Percentiles rank a stretch among this genome's conserved stretches.
These are phyloP conservation scores for Oryzias celebensis DNA, from an alignment of 2,113 vertebrate genomes.

Conservation along the genomic window DNA sequence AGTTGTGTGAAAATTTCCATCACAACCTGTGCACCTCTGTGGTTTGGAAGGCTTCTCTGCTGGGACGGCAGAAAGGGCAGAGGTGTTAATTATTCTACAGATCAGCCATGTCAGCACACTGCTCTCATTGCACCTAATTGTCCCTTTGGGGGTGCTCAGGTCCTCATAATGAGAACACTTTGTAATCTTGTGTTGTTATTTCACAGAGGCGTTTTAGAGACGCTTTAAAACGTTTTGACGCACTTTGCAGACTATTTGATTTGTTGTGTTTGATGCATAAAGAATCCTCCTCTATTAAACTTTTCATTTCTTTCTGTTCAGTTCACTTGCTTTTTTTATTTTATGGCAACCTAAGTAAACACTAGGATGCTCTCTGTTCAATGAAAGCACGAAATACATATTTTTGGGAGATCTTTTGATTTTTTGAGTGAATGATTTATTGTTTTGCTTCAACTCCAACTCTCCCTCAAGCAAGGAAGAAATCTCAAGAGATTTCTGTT, in stretches of 20 bases:
- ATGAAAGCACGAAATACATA: too few species aligned
- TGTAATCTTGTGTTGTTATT: conserved; percentile 56
- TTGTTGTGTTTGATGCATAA: conserved; percentile 5
- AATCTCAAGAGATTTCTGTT: conserved; percentile 10
- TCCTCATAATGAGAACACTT: conserved; percentile 68
- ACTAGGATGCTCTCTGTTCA: too few species aligned
- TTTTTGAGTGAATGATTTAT: conserved; percentile 17
- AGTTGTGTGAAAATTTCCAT: conserved; percentile 45
- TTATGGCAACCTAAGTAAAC: too few species aligned
- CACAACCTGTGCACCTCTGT: conserved; percentile 35
- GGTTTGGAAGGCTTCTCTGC: conserved; percentile 51
- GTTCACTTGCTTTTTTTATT: too few species aligned
- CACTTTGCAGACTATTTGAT: conserved; percentile 1
- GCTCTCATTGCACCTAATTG: conserved; percentile 76
- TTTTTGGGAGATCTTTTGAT: conserved; percentile 24
- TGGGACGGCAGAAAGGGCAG: conserved; percentile 67
- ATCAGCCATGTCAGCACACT: conserved; percentile 75
- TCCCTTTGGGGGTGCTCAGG: conserved; percentile 64
- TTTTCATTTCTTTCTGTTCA: too few species aligned
- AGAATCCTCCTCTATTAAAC: too few species aligned
- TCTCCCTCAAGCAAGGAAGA: not conserved
- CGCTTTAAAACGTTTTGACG: conserved; percentile 19
- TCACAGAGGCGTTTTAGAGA: conserved; percentile 18
- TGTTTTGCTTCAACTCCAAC: conserved; percentile 12
- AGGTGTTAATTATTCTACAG: conserved; percentile 78